Evolutionary conservation across 2,113 vertebrate species (phyloP), one percentile per base, ranked within the genome.

Genomic region (Sapajus apella): DNA sequence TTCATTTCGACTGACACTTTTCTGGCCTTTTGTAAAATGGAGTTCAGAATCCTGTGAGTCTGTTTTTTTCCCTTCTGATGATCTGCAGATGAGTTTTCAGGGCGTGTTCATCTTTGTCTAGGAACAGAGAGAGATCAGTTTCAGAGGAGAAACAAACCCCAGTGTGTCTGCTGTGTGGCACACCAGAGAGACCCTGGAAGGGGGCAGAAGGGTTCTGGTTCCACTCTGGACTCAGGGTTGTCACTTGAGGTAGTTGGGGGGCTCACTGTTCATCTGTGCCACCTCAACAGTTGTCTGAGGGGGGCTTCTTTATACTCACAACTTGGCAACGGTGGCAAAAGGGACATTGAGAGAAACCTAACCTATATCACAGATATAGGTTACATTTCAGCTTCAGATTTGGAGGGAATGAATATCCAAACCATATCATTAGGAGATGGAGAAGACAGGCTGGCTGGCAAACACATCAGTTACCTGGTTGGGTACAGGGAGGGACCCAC

Each of bases 51-150:
- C n/a, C 50, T 8, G 2, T 12, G 66, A 55, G 35, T 56, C 25
- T 95, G 17, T 68, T 55, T 88, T 88, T 84, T 43, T 4, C 32
- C 80, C n/a, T 50, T 81, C 50, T 56, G 55, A 64, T 32, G 87
- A 80, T 32, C 52, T 13, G 76, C 55, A 56, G 90, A 47, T 89
- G 55, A 79, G 75, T 50, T 97, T 91, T 92, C 83, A 79, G 73
- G n/a, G 21, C 11, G 58, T 75, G 45, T 64, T 91, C 35, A 30
- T 73, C 73, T 90, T 89, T 90, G 50, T 81, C 25, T 55, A 70
- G 84, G 88, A 80, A 94, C 30, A 76, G 32, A 50, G 47, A 83
- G 37, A 95, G 55, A 18, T 17, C 47, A n/a, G 12, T 25, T 76
- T 61, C 11, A 11, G 75, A 90, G 86, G 5, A 21, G 72, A 93